Percentiles rank a stretch among this genome's conserved stretches.
Evolutionary conservation across 2,888 invertebrate species (phyloP).

Genomic region (Pristionchus exspectatus): DNA sequence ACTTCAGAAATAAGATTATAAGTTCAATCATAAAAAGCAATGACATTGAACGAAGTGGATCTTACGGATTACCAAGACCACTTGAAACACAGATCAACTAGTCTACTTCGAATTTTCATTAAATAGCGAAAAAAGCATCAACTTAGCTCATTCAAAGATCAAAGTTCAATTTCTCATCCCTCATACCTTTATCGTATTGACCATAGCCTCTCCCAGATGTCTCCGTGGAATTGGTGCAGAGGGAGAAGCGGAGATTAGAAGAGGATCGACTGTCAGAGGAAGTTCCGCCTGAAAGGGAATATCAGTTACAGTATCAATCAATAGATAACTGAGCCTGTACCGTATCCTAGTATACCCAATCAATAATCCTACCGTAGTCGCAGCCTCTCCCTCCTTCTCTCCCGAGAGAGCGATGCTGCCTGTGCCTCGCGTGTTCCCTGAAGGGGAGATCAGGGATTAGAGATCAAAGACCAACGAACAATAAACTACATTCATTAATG

Average conservation of each 20-base stretch:
- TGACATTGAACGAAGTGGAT: too few species aligned
- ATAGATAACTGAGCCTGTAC: not conserved
- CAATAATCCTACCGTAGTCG: slow-evolving; percentile 29
- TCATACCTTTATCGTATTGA: slow-evolving; percentile 93
- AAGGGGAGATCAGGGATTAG: not conserved
- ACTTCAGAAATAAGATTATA: too few species aligned
- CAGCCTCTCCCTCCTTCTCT: slow-evolving; percentile 58
- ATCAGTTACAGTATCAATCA: not conserved
- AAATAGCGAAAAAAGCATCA: not conserved
- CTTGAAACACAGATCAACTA: too few species aligned
- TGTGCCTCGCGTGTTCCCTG: slow-evolving; percentile 59
- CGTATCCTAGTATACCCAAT: not conserved
- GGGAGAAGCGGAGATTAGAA: slow-evolving; percentile 85
- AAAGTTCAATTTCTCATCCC: not conserved
- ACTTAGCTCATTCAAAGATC: not conserved
- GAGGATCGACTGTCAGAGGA: slow-evolving; percentile 95
- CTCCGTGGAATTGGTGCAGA: slow-evolving; percentile 84
- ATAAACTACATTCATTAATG: not conserved
- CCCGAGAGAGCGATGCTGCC: slow-evolving; percentile 42
- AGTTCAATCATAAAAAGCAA: too few species aligned
- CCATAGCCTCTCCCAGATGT: slow-evolving; percentile 97
- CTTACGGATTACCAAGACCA: too few species aligned
- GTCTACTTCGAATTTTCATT: too few species aligned
- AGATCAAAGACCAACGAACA: not conserved
- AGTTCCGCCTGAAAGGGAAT: slow-evolving; percentile 84